Conservation (phyloP, 2,113 vertebrate species). For the Pterocles orientalis region DNA sequence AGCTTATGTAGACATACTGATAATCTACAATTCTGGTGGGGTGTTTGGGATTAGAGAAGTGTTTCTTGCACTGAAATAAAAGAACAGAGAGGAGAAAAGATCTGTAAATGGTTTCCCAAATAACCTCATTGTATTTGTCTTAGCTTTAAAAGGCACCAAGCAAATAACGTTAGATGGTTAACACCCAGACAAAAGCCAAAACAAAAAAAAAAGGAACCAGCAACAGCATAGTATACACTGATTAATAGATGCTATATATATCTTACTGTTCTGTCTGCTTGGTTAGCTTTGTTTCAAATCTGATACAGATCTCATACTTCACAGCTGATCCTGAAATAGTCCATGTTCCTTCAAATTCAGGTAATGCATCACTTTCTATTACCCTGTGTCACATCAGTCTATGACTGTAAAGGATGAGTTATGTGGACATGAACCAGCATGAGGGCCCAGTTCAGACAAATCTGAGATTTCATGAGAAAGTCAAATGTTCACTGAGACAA, state of each 20-base stretch:
- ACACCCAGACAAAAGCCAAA: not conserved
- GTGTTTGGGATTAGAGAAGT: not conserved
- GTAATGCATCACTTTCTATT: conserved; percentile 83
- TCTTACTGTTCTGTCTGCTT: conserved; percentile 78
- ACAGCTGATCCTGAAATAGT: conserved; percentile 76
- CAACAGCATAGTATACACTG: conserved; percentile 57
- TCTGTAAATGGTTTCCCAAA: not conserved
- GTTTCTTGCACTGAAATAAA: conserved; percentile 22
- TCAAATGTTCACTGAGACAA: conserved; percentile 39
- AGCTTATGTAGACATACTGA: not conserved
- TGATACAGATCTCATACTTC: conserved; percentile 80
- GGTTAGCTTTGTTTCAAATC: conserved; percentile 82
- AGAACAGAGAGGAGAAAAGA: not conserved
- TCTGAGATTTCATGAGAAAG: conserved; percentile 51
- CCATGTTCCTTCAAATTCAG: conserved; percentile 81
- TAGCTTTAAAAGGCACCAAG: conserved; percentile 39
- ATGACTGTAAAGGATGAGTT: conserved; percentile 78
- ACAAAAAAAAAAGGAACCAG: not conserved
- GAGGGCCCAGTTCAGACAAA: conserved; percentile 62
- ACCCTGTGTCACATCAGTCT: conserved; percentile 76
- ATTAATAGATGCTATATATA: conserved; percentile 79
- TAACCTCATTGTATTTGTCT: conserved; percentile 42
- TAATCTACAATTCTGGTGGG: not conserved
- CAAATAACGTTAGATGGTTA: conserved; percentile 35
- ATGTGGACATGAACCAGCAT: conserved; percentile 73